phyloP scores from a whole-genome alignment of 1,140 invertebrate genomes.

The Wasmannia auropunctata region DNA sequence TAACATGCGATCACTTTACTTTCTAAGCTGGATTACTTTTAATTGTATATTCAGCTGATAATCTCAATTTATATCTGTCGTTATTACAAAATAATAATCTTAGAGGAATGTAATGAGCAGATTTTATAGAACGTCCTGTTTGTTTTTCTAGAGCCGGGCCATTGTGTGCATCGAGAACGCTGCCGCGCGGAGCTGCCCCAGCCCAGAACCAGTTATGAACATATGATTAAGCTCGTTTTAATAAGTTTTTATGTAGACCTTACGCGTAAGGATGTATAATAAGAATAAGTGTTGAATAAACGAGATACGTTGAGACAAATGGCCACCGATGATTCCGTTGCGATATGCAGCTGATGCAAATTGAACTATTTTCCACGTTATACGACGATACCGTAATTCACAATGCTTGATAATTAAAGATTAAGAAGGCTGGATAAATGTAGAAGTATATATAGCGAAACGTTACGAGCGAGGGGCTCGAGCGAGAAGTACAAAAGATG shows the following conservation, averaged over 20 bases:
- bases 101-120: not conserved
- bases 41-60: not conserved
- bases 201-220: slow-evolving; percentile 79
- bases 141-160: slow-evolving; percentile 75
- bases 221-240: slow-evolving; percentile 83
- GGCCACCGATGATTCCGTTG: slow-evolving; percentile 8
- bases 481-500: not conserved
- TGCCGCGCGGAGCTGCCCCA: slow-evolving; percentile 75
- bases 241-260: slow-evolving; percentile 84
- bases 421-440: slow-evolving; percentile 1
- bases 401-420: slow-evolving; percentile 1
- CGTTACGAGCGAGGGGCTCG: not conserved
- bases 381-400: not conserved
- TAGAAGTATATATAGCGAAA: not conserved
- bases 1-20: not conserved
- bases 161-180: slow-evolving; percentile 68
- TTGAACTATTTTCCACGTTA: not conserved
- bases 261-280: slow-evolving; percentile 80
- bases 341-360: not conserved
- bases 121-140: not conserved
- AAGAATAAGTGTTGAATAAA: slow-evolving; percentile 82
- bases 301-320: slow-evolving; percentile 77
- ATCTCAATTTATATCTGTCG: not conserved
- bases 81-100: not conserved
- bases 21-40: not conserved